These are phyloP conservation scores for Pseudeuparius sepicola DNA, from an alignment of 2,888 invertebrate genomes.

Conservation along the genomic window DNA sequence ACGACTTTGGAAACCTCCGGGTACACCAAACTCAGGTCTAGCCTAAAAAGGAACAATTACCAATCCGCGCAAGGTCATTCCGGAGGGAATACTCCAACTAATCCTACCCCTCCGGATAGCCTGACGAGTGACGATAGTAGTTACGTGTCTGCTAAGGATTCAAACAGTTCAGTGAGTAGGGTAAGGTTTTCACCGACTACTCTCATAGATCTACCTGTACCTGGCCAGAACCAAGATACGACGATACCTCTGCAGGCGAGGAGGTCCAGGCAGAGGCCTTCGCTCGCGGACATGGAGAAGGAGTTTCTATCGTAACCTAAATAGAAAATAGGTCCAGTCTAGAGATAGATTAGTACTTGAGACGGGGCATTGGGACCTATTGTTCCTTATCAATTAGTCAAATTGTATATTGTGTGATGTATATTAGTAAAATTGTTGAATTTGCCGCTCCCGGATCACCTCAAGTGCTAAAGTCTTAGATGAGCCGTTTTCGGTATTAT, in stretches of 20 bases:
- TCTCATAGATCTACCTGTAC: conserved; percentile 50
- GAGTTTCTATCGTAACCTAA: conserved; percentile 50
- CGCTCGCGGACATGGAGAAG: conserved; percentile 45
- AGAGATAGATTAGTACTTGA: conserved; percentile 6
- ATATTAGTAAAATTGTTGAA: too few relatives aligned
- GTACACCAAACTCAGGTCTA: conserved; percentile 63
- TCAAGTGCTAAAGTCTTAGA: too few relatives aligned
- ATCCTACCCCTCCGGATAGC: conserved; percentile 79
- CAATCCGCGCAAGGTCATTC: conserved; percentile 39
- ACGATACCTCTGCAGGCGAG: conserved; percentile 45
- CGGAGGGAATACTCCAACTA: conserved; percentile 63
- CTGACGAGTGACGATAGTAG: conserved; percentile 80
- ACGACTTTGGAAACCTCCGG: conserved; percentile 53
- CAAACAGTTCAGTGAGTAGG: conserved; percentile 56
- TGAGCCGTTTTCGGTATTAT: too few relatives aligned
- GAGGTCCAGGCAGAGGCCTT: conserved; percentile 40
- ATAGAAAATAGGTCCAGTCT: conserved; percentile 20
- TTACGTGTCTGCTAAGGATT: conserved; percentile 77
- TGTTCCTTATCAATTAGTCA: conserved; percentile 1
- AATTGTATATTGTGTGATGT: too few relatives aligned
- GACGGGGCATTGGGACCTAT: conserved; percentile 20
- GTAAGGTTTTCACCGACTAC: conserved; percentile 72
- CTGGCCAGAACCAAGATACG: conserved; percentile 44
- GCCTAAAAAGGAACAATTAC: conserved; percentile 63
- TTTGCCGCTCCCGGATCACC: too few relatives aligned